Conservation (phyloP, 1,140 invertebrate genomes). For the Agraylea sexmaculata region DNA sequence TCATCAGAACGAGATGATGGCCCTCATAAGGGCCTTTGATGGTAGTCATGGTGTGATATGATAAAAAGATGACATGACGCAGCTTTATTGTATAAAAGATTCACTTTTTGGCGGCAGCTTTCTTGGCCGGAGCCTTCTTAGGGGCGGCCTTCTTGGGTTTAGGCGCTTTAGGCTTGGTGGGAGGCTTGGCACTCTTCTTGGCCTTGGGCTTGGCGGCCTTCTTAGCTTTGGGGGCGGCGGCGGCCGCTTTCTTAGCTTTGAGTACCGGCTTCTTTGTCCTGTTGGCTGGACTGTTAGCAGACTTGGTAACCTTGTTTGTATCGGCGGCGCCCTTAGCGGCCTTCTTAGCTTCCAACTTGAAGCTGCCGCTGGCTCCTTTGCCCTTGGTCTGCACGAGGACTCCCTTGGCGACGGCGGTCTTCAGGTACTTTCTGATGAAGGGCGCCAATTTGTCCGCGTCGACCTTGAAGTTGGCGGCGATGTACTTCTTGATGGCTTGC, state of each 20-base stretch:
- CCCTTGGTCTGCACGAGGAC: conserved; percentile 48
- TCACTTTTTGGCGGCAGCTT: no score
- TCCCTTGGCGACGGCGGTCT: conserved; percentile 42
- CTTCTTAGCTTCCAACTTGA: conserved; percentile 35
- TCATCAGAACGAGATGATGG: no score
- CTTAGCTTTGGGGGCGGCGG: no score
- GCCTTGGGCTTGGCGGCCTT: no score
- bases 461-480: conserved; percentile 43
- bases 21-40: no score
- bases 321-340: conserved; percentile 7
- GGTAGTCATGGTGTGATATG: no score
- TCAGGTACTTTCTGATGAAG: conserved; percentile 51
- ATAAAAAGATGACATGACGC: no score
- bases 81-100: no score
- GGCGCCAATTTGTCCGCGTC: conserved; percentile 45
- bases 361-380: conserved; percentile 48
- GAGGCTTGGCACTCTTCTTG: no score
- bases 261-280: conserved; percentile 9
- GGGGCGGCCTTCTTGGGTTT: no score
- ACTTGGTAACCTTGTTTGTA: conserved; percentile 2
- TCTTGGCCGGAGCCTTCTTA: no score
- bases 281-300: conserved; percentile 11
- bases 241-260: conserved; percentile 10
- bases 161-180: no score
- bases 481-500: conserved; percentile 53